Evolutionary conservation across 2,888 invertebrate species (phyloP).

Genomic region (Tuberolachnus salignus): DNA sequence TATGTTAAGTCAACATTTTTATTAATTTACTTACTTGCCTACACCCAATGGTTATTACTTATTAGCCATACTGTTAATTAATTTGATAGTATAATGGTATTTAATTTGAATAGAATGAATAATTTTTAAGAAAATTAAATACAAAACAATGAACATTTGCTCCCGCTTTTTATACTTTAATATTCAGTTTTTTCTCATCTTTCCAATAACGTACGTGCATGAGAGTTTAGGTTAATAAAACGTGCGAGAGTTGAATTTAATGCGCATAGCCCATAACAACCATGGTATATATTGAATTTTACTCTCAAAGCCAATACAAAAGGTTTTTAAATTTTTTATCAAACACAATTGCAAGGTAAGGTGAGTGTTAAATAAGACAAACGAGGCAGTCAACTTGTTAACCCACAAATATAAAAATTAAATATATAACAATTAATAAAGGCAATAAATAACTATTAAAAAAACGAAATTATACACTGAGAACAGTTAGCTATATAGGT

Average conservation of each 20-base stretch:
- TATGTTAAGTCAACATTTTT: conserved; percentile 4
- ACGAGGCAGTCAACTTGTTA: background rate
- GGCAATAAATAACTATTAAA: too few species aligned
- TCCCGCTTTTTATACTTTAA: conserved; percentile 5
- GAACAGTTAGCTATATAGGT: too few species aligned
- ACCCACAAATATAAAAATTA: too few species aligned
- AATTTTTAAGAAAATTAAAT: background rate
- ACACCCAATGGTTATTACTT: too few species aligned
- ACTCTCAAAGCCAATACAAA: background rate
- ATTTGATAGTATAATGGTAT: conserved; percentile 10
- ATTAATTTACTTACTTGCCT: conserved; percentile 3
- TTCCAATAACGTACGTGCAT: background rate
- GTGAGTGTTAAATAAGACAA: background rate
- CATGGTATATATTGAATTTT: background rate
- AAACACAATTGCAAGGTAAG: conserved; percentile 8
- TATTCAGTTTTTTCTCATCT: conserved; percentile 4
- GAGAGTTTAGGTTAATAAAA: background rate
- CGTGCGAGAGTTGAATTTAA: background rate
- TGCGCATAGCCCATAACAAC: background rate
- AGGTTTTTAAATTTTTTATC: conserved; percentile 6
- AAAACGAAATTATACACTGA: too few species aligned
- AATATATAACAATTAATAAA: too few species aligned
- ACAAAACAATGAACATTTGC: conserved; percentile 9
- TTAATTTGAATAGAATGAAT: conserved; percentile 10
- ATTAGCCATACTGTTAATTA: conserved; percentile 18